These are phyloP conservation scores for Temnothorax nylanderi DNA, from an alignment of 1,140 invertebrate species.

Conservation along the genomic window DNA sequence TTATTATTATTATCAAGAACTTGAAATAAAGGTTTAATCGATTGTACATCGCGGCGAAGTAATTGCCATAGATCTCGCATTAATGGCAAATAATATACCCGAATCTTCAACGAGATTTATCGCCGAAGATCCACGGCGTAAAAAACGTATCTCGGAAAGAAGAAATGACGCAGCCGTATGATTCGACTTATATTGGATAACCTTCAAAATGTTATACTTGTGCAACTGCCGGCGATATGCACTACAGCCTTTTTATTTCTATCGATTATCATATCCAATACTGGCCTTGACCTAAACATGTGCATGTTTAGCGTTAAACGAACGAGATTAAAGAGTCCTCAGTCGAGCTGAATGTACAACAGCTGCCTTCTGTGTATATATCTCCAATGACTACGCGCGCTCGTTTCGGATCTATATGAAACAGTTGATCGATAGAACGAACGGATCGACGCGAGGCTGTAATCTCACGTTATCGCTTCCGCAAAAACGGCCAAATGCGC, in stretches of 20 bases:
- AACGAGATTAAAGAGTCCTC: conserved; percentile 50
- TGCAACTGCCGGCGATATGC: conserved; percentile 35
- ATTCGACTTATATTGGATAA: conserved; percentile 1
- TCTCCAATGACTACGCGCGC: background rate
- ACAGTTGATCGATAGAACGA: conserved; percentile 21
- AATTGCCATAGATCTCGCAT: background rate
- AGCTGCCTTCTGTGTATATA: conserved; percentile 22
- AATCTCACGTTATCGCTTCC: background rate
- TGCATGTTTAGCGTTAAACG: conserved; percentile 15
- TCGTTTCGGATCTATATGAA: conserved; percentile 12
- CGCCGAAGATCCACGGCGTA: background rate
- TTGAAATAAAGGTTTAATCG: background rate
- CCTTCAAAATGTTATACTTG: conserved; percentile 36
- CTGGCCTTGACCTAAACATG: conserved; percentile 43
- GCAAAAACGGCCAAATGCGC: background rate
- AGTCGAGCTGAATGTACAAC: conserved; percentile 15
- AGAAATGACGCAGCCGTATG: background rate
- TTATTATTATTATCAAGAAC: background rate
- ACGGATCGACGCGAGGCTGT: background rate
- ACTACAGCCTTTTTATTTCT: conserved; percentile 23
- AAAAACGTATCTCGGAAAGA: background rate
- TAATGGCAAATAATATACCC: background rate
- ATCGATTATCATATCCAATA: conserved; percentile 46
- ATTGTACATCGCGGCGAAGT: background rate
- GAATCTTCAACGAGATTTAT: background rate